A percentile compares a stretch with the other conserved stretches of the same genome.
These are phyloP conservation scores for Pseudopipra pipra DNA, from an alignment of 2,113 vertebrate genomes.

Conservation along the genomic window DNA sequence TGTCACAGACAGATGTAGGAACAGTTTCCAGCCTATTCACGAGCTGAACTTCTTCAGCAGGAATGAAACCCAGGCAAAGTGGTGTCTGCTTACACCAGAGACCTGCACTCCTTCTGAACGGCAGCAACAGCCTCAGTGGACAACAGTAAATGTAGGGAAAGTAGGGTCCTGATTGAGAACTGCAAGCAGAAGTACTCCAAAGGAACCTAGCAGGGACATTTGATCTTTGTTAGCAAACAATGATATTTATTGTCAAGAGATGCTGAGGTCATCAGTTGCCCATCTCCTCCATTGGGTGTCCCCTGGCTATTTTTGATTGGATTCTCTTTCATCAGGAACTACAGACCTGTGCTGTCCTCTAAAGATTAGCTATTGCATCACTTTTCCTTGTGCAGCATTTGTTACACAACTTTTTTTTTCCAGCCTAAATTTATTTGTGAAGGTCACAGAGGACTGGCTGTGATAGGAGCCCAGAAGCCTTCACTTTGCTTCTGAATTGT, in stretches of 20 bases:
- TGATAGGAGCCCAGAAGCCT: neutral
- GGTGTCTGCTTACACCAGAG: neutral
- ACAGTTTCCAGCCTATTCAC: neutral
- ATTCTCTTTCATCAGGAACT: conserved; percentile 5
- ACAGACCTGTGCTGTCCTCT: conserved; percentile 17
- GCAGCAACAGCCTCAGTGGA: neutral
- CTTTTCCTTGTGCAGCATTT: neutral
- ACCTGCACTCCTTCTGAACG: neutral
- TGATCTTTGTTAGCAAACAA: neutral
- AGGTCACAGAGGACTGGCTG: conserved; percentile 22
- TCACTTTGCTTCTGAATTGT: conserved; percentile 16
- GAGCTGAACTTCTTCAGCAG: neutral
- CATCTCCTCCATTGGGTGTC: neutral
- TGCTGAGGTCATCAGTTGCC: neutral
- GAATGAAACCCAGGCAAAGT: neutral
- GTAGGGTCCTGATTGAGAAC: neutral
- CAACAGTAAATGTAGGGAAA: neutral
- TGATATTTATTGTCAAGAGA: neutral
- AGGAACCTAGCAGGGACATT: neutral
- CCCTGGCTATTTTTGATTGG: neutral
- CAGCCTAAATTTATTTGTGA: conserved; percentile 6
- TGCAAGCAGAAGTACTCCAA: neutral
- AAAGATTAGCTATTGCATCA: conserved; percentile 2
- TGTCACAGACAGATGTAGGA: neutral
- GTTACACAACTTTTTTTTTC: neutral